Evolutionary conservation across 1,140 invertebrate genomes (phyloP), one percentile per base, ranked within the genome.

Genomic region (Drosophila kohkoa): DNA sequence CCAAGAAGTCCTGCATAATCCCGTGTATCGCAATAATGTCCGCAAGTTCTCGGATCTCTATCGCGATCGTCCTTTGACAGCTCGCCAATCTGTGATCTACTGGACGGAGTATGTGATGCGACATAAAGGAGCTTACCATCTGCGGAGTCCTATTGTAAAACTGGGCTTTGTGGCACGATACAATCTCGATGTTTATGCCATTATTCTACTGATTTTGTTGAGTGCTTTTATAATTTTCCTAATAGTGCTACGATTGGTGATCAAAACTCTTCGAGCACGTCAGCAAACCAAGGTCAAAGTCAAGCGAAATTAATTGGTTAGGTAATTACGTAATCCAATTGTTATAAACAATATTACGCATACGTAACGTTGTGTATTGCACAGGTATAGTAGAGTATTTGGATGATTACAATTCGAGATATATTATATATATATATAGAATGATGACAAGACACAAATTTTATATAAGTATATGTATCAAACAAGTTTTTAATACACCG

Each of bases 31-130:
- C 0, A 10, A 60, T 25, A 75, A 57, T 5, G 76, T 77, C 1
- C 45, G 32, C 2, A 63, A 75, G 1, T 88, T 88, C 45, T 91
- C 86, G 0, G 28, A 54, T 5, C 74, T 81, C 1, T 93, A 92
- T 57, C 65, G 86, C 0, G 91, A 93, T 78, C 77, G 91, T 48
- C 91, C 88, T 0, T 16, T 87, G 11, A 79, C 81, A 0, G 71
- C 93, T 3, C 71, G 93, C 5, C 92, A 94, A n/a, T 81, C 82
- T 8, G 93, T 92, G 0, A 71, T 93, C 8, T 93, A 79, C 46
- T 93, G 93, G 90, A 86, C 93, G 0, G 93, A 94, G 67, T 93
- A 94, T 55, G 74, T 94, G 13, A 75, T 93, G 10, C 71, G 93
- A 1, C 92, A 94, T 58, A 82, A 91, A 30, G 93, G 93, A 5